Conservation (phyloP, 2,888 invertebrate species). For the Harpalus rufipes region DNA sequence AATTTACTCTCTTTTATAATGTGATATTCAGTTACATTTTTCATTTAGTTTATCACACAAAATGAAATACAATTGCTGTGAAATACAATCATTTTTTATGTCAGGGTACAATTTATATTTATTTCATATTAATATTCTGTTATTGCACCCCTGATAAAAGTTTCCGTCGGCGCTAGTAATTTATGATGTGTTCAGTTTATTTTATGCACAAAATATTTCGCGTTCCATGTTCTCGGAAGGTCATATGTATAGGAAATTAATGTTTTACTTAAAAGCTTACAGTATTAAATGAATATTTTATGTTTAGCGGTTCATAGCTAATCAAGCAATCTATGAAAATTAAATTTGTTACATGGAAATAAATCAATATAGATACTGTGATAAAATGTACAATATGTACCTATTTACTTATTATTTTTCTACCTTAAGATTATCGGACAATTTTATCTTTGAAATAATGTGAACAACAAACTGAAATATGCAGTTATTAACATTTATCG, state of each 20-base stretch:
- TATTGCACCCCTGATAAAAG: constrained; percentile 47
- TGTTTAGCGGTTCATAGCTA: neutral
- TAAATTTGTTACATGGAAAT: neutral
- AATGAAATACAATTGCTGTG: constrained; percentile 23
- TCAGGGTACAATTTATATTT: constrained; percentile 47
- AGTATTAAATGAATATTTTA: constrained; percentile 30
- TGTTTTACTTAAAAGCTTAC: constrained; percentile 41
- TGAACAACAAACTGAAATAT: neutral
- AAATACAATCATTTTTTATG: constrained; percentile 27
- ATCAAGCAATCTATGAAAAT: constrained; percentile 42
- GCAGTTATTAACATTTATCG: neutral
- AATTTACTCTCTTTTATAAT: constrained; percentile 10
- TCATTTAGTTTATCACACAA: constrained; percentile 17
- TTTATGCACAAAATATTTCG: constrained; percentile 42
- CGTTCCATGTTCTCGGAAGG: constrained; percentile 32
- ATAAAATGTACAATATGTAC: constrained; percentile 5
- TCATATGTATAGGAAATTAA: constrained; percentile 28
- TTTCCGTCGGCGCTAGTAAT: constrained; percentile 21
- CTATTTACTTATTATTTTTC: constrained; percentile 30
- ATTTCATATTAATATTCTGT: constrained; percentile 48
- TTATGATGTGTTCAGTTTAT: constrained; percentile 45
- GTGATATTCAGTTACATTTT: constrained; percentile 10
- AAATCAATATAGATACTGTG: constrained; percentile 13
- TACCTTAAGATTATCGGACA: neutral
- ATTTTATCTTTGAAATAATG: no score